Percentiles rank a stretch among this genome's conserved stretches.
Conservation (phyloP, 1,140 invertebrate genomes). For the Sminthurides bifidus region DNA sequence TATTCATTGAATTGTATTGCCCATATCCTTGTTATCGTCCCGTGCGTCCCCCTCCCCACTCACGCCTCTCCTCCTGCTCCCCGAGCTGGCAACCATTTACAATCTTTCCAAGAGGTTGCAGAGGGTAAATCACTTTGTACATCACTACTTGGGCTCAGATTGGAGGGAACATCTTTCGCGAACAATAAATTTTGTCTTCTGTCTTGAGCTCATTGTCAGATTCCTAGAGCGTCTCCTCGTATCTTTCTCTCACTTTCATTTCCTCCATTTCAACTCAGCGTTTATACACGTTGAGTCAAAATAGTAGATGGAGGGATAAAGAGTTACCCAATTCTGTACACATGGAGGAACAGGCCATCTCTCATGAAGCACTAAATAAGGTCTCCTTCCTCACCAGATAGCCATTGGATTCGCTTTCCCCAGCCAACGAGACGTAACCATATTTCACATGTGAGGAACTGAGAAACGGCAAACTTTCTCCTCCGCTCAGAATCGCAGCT, state of each 20-base stretch:
- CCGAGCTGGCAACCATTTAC: not conserved
- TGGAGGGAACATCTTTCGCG: constrained; percentile 22
- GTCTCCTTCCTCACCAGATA: too few species aligned
- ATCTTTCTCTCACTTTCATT: constrained; percentile 2
- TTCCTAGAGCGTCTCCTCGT: too few species aligned
- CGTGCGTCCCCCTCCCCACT: not conserved
- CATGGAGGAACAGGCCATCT: too few species aligned
- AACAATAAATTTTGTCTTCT: constrained; percentile 25
- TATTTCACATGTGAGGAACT: too few species aligned
- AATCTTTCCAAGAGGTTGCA: constrained; percentile 1
- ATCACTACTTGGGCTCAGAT: constrained; percentile 19
- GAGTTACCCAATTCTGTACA: too few species aligned
- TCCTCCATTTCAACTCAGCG: not conserved
- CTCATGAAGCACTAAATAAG: too few species aligned
- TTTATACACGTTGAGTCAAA: not conserved
- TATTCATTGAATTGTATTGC: too few species aligned
- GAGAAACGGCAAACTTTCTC: too few species aligned
- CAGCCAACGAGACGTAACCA: too few species aligned
- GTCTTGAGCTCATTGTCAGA: constrained; percentile 22
- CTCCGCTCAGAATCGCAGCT: too few species aligned
- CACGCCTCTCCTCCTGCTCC: not conserved
- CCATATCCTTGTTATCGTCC: not conserved
- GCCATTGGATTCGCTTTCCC: too few species aligned
- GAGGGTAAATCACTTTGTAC: constrained; percentile 14
- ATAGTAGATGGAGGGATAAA: not conserved